Percentiles rank a stretch among this genome's conserved stretches.
phyloP scores from a whole-genome alignment of 2,888 invertebrate species.

The Spodoptera picta region DNA sequence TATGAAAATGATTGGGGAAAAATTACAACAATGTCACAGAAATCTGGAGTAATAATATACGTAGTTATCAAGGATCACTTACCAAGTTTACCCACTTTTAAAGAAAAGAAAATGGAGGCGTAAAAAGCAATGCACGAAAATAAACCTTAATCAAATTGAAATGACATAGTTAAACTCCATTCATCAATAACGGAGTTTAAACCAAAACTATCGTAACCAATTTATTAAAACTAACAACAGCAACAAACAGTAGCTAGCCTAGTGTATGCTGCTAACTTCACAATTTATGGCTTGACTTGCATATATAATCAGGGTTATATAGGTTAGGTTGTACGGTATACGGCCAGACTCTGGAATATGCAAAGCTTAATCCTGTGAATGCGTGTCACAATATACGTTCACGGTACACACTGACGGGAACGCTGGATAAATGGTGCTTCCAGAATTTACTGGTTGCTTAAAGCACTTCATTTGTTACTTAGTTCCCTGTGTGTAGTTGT shows the following conservation, averaged over 20 bases:
- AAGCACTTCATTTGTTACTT: conserved; percentile 41
- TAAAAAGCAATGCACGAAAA: no score
- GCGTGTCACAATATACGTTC: conserved; percentile 63
- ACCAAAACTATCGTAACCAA: no score
- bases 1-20: no score
- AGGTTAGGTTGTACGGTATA: conserved; percentile 41
- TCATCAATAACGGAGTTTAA: neutral
- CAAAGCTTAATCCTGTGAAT: conserved; percentile 75
- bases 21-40: no score
- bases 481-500: conserved; percentile 21
- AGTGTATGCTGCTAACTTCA: conserved; percentile 59
- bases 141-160: conserved; percentile 12
- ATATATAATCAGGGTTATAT: conserved; percentile 65
- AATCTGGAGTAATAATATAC: no score
- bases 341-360: conserved; percentile 68
- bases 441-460: conserved; percentile 43
- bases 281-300: conserved; percentile 73
- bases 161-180: no score
- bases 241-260: conserved; percentile 50
- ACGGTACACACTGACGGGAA: conserved; percentile 44
- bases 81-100: no score
- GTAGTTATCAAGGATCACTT: no score
- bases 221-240: neutral
- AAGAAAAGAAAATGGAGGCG: no score
- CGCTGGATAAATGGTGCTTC: conserved; percentile 49